Percentiles rank a stretch among this genome's conserved stretches.
phyloP scores from a whole-genome alignment of 1,140 invertebrate species.

The Penaeus indicus region DNA sequence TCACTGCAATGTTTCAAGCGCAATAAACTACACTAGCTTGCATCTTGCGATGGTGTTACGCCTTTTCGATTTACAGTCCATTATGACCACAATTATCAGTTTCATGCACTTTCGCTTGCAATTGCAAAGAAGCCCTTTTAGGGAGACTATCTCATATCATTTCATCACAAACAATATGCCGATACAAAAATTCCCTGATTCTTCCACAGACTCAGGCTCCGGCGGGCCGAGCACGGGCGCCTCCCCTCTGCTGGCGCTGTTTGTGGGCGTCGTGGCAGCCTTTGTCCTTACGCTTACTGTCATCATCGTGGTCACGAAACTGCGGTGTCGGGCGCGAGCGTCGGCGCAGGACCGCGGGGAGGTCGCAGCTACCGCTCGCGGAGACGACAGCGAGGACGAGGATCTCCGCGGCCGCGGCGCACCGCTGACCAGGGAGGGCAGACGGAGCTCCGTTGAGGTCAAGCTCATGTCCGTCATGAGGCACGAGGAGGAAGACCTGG shows the following conservation, averaged over 20 bases:
- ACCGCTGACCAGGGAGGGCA: background rate
- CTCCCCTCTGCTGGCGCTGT: slow-evolving; percentile 35
- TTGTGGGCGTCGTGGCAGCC: slow-evolving; percentile 40
- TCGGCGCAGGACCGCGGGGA: background rate
- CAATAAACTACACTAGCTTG: no score
- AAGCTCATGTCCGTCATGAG: no score
- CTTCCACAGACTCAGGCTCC: slow-evolving; percentile 23
- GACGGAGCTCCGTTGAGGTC: background rate
- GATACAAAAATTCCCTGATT: background rate
- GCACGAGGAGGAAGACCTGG: no score
- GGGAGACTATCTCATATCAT: no score
- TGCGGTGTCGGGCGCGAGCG: slow-evolving; percentile 34
- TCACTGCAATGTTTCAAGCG: no score
- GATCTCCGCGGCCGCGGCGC: background rate
- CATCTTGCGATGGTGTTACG: no score
- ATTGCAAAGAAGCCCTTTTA: no score
- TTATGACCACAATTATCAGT: no score
- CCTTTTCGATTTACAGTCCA: no score
- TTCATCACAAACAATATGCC: no score
- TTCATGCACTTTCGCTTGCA: no score
- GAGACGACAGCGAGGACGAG: slow-evolving; percentile 30
- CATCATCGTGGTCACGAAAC: slow-evolving; percentile 45
- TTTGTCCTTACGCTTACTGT: slow-evolving; percentile 41
- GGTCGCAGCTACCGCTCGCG: background rate
- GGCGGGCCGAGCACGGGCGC: slow-evolving; percentile 25